Evolutionary conservation across 1,140 invertebrate genomes (phyloP).

Genomic region (Eriosoma lanigerum): DNA sequence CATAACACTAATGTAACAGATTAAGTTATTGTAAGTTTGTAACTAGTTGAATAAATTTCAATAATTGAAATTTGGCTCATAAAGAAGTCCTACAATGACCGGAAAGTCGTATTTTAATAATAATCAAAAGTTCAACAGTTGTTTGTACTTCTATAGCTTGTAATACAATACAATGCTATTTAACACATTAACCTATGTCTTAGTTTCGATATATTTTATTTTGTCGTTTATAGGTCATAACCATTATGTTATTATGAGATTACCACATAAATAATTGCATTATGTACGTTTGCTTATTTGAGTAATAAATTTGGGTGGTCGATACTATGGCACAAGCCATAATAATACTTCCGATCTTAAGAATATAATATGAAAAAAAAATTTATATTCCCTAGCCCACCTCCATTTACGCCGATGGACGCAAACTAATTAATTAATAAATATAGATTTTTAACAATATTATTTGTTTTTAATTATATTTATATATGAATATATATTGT

Average conservation of each 20-base stretch:
- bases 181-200: background rate
- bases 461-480: no score
- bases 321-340: background rate
- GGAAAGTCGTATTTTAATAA: background rate
- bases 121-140: constrained; percentile 1
- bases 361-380: no score
- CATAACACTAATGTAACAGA: no score
- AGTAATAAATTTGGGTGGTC: background rate
- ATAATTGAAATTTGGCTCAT: background rate
- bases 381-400: no score
- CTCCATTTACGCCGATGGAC: no score
- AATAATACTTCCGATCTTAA: no score
- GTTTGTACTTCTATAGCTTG: background rate
- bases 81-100: background rate
- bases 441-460: no score
- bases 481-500: no score
- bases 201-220: background rate
- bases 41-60: no score
- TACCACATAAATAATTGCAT: background rate
- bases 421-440: no score
- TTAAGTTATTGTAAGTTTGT: no score
- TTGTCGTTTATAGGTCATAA: background rate
- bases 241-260: constrained; percentile 14
- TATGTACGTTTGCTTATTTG: background rate
- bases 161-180: background rate